Conservation (phyloP, 2,888 invertebrate species). For the Polyploca ridens region DNA sequence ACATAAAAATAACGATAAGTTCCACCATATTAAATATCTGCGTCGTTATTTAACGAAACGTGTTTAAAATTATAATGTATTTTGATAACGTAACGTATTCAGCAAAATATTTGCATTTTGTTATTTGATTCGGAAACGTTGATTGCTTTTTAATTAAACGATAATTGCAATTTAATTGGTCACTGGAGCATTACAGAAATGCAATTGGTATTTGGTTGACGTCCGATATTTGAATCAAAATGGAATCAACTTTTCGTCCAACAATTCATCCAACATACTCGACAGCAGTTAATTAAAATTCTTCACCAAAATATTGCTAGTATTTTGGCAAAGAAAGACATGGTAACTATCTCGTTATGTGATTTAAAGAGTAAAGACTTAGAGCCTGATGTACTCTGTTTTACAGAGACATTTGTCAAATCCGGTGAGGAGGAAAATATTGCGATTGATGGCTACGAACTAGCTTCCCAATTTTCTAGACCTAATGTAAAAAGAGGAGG, state of each 20-base stretch:
- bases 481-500: no score
- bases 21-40: background rate
- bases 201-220: background rate
- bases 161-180: background rate
- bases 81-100: background rate
- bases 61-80: background rate
- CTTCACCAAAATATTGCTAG: no score
- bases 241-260: background rate
- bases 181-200: background rate
- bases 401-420: no score
- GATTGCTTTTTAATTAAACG: background rate
- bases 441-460: no score
- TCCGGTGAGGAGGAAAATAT: no score
- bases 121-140: background rate
- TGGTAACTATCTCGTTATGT: no score
- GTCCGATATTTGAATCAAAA: background rate
- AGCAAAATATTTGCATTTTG: background rate
- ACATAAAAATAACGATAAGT: background rate
- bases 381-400: no score
- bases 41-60: background rate
- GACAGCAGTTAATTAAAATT: background rate
- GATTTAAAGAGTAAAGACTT: no score
- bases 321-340: no score
- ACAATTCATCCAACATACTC: background rate
- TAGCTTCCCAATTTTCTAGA: no score